These are phyloP conservation scores for Etheostoma perlongum DNA, from an alignment of 2,797 vertebrate species.

Conservation along the genomic window DNA sequence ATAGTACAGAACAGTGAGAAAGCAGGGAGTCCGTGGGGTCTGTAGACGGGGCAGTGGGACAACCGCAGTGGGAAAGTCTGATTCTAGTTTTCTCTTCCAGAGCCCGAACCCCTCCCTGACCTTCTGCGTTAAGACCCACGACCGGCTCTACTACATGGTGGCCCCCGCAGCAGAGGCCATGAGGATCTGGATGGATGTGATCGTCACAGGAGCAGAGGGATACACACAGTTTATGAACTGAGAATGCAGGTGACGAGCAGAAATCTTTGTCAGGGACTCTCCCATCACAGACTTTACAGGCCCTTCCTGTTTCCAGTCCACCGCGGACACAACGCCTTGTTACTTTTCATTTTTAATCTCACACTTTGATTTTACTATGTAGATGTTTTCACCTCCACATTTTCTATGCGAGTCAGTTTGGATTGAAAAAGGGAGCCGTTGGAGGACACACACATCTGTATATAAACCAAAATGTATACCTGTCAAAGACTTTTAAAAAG, in stretches of 20 bases:
- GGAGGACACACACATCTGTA: conserved; percentile 65
- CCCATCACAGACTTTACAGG: conserved; percentile 50
- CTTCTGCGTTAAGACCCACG: conserved; percentile 98
- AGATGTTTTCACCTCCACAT: conserved; percentile 61
- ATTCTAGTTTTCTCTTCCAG: conserved; percentile 71
- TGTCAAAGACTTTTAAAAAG: conserved; percentile 68
- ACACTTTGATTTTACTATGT: conserved; percentile 52
- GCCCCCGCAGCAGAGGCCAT: conserved; percentile 94
- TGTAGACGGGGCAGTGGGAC: neutral
- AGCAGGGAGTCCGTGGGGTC: neutral
- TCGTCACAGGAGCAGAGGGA: conserved; percentile 95
- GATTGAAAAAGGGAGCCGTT: conserved; percentile 79
- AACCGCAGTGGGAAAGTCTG: neutral
- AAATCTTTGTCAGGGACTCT: conserved; percentile 66
- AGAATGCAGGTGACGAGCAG: conserved; percentile 33
- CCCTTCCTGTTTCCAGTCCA: conserved; percentile 55
- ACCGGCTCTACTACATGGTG: conserved; percentile 97
- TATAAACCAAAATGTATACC: conserved; percentile 77
- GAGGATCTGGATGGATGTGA: conserved; percentile 99
- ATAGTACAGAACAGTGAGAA: neutral
- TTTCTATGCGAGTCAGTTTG: conserved; percentile 73
- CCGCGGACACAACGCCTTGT: conserved; percentile 46
- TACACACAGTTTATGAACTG: conserved; percentile 97
- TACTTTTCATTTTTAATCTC: conserved; percentile 60
- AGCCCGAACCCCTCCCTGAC: conserved; percentile 95